phyloP scores from a whole-genome alignment of 2,113 vertebrate genomes.

The Misgurnus anguillicaudatus region DNA sequence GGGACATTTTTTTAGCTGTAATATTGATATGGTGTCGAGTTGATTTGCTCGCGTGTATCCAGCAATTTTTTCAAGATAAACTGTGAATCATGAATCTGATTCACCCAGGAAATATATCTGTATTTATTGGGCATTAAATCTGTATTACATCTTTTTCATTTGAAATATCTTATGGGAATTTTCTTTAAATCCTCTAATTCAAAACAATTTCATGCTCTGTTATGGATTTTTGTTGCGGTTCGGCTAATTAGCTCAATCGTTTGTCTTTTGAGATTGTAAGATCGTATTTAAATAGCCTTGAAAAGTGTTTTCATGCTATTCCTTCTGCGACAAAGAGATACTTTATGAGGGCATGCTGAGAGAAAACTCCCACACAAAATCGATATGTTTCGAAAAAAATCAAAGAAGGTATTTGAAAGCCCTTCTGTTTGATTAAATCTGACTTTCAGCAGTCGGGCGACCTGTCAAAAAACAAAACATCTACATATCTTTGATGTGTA shows the following conservation, averaged over 20 bases:
- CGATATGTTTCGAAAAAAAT: neutral
- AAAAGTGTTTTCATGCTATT: neutral
- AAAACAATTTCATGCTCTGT: neutral
- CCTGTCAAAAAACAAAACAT: conserved; percentile 42
- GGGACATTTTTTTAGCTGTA: conserved; percentile 79
- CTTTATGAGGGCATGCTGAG: neutral
- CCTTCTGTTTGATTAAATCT: neutral
- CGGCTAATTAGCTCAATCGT: neutral
- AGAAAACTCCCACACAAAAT: neutral
- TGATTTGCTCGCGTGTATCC: conserved; percentile 8
- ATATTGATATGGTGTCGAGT: conserved; percentile 72
- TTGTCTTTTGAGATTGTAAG: neutral
- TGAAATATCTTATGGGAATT: neutral
- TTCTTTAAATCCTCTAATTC: neutral
- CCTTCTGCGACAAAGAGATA: neutral
- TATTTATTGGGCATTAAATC: neutral
- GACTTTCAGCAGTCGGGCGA: conserved; percentile 11
- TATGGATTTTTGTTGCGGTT: neutral
- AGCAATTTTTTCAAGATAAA: conserved; percentile 13
- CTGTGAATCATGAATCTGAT: neutral
- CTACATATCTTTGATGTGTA: conserved; percentile 21
- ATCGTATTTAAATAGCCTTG: neutral
- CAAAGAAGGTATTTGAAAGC: neutral
- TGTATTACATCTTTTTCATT: neutral
- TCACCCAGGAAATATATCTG: neutral